Base-by-base conservation (phyloP, 2,888 invertebrate species). In the Drosophila koepferae region DNA sequence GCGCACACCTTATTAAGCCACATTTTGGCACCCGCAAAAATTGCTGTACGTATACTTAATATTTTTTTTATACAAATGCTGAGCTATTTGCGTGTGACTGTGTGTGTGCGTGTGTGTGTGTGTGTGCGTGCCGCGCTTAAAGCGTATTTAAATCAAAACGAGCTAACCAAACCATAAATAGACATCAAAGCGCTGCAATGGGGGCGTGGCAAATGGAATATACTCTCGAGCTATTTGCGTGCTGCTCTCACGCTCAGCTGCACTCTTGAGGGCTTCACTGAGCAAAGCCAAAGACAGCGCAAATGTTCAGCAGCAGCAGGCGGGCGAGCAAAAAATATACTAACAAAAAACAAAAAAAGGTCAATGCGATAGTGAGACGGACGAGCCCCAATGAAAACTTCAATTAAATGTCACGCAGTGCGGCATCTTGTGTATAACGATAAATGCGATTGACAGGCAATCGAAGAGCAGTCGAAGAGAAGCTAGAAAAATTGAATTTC, bases 211-310 rank as follows among this genome's bases (percentile, higher is more conserved):
- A 59, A 8, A 65, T 36, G 49, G 10, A 43, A 20, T 44, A 51
- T 48, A 41, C 63, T 62, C 28, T 62, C n/a, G 36, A 63, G 81
- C 86, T 86, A 90, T 90, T 90, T 85, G 90, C 89, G 90, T 80
- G 71, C 61, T 67, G 69, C 72, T 67, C 78, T 74, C 68, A 72
- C 89, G 82, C 87, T 87, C 69, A 79, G 72, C 74, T 88, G 74
- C 72, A 68, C 63, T 54, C 60, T 59, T 69, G 62, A 61, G 64
- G 72, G 80, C 82, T 86, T 82, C 86, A 76, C 64, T 89, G 80
- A 75, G 68, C 77, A 81, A 71, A 82, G 56, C 72, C 72, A 81
- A 69, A 61, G 31, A 46, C 55, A 72, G 44, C 38, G 43, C 40
- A 60, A 14, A 34, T 20, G 65, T 40, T 18, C 18, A 23, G 23